Evolutionary conservation across 2,888 invertebrate species (phyloP), one percentile per base, ranked within the genome.

Genomic region (Trichopoda pennipes): DNA sequence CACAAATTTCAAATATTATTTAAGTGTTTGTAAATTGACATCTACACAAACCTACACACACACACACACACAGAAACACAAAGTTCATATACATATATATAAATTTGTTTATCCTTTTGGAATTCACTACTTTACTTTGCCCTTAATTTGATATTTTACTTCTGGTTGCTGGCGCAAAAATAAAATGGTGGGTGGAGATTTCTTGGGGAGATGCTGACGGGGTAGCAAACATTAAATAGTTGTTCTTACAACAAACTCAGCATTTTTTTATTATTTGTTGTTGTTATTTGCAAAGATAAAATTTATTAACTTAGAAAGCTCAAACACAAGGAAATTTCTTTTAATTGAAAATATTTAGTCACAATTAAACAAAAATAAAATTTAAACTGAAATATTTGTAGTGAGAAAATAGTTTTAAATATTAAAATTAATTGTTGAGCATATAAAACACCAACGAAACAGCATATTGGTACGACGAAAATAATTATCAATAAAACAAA

Each of bases 51-150:
- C 19, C 32, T 28, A 51, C 23, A 49, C 3, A 14, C 17, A 56
- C 21, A 21, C 35, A 42, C 53, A 51, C n/a, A 47, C 61, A 63
- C 3, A 32, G n/a, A n/a, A n/a, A n/a, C n/a, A n/a, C n/a, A n/a
- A n/a, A n/a, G n/a, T n/a, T 44, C 28, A 49, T 23, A 23, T 44
- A 17, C 16, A 63, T 12, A 42, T 51, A 35, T 14, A 56, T 56
- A n/a, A n/a, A n/a, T n/a, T n/a, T n/a, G n/a, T n/a, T n/a, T 56
- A 51, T 44, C 28, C 19, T 80, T 75, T 75, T 69, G 14, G 55
- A 12, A 35, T 60, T 66, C 63, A 42, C 42, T 68, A 17, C 66
- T 44, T 77, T 81, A 78, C 81, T 81, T 81, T 63, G 81, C 58
- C 77, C 81, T 58, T 64, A 74, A 61, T 81, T 73, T 38, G 17